phyloP scores from a whole-genome alignment of 1,140 invertebrate genomes.

The Leptinotarsa lineolata region DNA sequence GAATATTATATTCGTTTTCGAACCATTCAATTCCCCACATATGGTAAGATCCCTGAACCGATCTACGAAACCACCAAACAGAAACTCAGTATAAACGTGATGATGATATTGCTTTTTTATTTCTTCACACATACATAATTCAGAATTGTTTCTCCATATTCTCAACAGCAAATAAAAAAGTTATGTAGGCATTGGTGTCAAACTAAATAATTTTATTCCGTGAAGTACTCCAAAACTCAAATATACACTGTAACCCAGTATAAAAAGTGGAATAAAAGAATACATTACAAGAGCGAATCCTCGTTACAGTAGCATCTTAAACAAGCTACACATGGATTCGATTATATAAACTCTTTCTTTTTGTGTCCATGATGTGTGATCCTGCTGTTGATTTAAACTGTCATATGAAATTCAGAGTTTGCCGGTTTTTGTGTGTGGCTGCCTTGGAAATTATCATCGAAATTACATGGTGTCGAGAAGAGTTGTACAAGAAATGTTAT shows the following conservation, averaged over 20 bases:
- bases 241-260: constrained; percentile 11
- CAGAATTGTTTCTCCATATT: neutral
- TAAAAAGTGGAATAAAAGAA: constrained; percentile 21
- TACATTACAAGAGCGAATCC: constrained; percentile 18
- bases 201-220: constrained; percentile 22
- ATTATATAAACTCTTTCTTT: constrained; percentile 30
- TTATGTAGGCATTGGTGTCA: constrained; percentile 19
- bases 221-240: constrained; percentile 5
- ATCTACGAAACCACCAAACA: neutral
- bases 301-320: constrained; percentile 1
- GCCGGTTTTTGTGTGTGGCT: constrained; percentile 30
- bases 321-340: constrained; percentile 12
- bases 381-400: constrained; percentile 33
- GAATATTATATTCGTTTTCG: no score
- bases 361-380: constrained; percentile 34
- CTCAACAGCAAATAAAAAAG: neutral
- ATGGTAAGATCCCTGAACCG: no score
- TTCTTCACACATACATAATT: constrained; percentile 6
- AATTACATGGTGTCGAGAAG: constrained; percentile 37
- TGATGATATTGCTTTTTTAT: neutral
- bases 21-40: no score
- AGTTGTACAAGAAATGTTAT: constrained; percentile 37
- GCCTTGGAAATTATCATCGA: constrained; percentile 40
- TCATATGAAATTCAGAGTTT: constrained; percentile 40
- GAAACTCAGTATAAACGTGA: neutral